Evolutionary conservation across 2,888 invertebrate species (phyloP).

Genomic region (Spodoptera littoralis): DNA sequence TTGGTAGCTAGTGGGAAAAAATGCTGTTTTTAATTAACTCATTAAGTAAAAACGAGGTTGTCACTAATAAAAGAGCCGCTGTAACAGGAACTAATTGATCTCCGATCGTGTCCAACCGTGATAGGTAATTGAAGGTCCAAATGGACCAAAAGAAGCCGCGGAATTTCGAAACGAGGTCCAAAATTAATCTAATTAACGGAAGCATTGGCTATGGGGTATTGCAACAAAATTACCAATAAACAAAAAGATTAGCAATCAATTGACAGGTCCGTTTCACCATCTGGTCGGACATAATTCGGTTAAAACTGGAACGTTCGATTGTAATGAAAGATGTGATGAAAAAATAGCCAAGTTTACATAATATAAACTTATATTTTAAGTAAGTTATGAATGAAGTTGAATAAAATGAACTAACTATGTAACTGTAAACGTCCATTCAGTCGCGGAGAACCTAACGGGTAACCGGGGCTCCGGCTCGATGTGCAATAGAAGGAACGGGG

Average conservation of each 20-base stretch:
- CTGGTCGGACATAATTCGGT: slow-evolving; percentile 27
- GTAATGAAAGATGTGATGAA: slow-evolving; percentile 26
- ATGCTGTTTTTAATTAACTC: slow-evolving; percentile 1
- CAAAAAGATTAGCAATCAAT: slow-evolving; percentile 33
- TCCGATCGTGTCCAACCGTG: slow-evolving; percentile 9
- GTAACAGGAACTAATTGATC: slow-evolving; percentile 39
- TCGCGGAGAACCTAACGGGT: no score
- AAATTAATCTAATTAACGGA: slow-evolving; percentile 49
- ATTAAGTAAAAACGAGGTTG: slow-evolving; percentile 5
- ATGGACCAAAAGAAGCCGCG: slow-evolving; percentile 48
- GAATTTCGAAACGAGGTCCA: slow-evolving; percentile 39
- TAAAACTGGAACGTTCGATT: slow-evolving; percentile 12
- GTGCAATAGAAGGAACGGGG: no score
- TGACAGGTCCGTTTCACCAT: slow-evolving; percentile 33
- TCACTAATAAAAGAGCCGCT: slow-evolving; percentile 25
- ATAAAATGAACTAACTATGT: no score
- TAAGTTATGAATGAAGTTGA: no score
- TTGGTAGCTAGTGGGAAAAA: not conserved
- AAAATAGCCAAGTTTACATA: slow-evolving; percentile 19
- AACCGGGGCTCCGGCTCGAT: no score
- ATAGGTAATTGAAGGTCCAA: slow-evolving; percentile 32
- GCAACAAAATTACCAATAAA: slow-evolving; percentile 45
- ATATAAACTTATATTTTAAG: not conserved
- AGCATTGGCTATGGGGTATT: slow-evolving; percentile 41
- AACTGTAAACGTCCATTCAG: no score